Conservation (phyloP, 2,113 vertebrate genomes). For the Anhinga anhinga region DNA sequence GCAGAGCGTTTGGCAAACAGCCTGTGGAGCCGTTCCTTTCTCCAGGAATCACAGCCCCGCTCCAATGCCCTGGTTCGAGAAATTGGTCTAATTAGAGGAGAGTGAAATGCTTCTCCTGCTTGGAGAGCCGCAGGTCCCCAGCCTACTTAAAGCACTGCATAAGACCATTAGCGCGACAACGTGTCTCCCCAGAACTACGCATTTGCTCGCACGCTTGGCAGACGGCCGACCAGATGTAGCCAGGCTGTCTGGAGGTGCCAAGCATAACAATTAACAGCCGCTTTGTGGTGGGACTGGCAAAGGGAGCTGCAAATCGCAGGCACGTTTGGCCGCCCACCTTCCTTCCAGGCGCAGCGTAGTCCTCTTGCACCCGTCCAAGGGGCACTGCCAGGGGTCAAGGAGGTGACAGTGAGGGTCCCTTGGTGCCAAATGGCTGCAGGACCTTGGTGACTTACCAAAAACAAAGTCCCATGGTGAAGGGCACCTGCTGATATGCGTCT, state of each 20-base stretch:
- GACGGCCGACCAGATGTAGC: not conserved
- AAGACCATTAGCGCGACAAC: not conserved
- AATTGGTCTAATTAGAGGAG: not conserved
- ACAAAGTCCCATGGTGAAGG: not conserved
- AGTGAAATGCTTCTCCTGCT: not conserved
- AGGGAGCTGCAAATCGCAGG: not conserved
- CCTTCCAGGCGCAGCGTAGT: not conserved
- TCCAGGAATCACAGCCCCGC: not conserved
- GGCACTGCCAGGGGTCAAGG: not conserved
- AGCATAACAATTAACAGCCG: not conserved
- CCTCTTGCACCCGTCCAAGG: not conserved
- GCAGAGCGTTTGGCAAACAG: accelerated
- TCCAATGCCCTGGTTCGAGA: not conserved
- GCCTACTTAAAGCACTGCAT: not conserved
- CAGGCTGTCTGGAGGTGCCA: conserved; percentile 27
- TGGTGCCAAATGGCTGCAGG: not conserved
- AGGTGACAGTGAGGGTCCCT: not conserved
- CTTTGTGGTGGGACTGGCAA: not conserved
- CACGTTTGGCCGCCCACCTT: accelerated
- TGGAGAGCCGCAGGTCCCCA: not conserved
- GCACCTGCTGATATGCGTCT: not conserved
- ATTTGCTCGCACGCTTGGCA: not conserved
- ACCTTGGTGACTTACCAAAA: not conserved
- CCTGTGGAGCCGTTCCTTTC: accelerated
- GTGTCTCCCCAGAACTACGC: not conserved